Percentiles rank a stretch among this genome's conserved stretches.
Conservation (phyloP, 2,888 invertebrate species). For the Gryllus longicercus region DNA sequence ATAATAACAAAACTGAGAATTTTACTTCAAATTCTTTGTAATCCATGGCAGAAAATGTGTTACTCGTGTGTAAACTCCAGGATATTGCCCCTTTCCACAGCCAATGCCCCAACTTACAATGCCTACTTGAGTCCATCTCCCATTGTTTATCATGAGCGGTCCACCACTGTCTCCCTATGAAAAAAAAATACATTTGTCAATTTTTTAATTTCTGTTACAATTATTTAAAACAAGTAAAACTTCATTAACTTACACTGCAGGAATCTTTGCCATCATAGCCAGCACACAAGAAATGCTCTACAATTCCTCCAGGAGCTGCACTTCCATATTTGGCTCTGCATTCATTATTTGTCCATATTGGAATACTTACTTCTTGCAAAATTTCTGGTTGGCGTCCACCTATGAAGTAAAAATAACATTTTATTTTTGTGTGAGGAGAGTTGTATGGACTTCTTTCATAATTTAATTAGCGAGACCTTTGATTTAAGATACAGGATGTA, state of each 20-base stretch:
- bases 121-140: conserved; percentile 78
- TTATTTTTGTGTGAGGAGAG: not conserved
- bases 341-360: conserved; percentile 75
- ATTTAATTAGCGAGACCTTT: not conserved
- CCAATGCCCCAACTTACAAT: conserved; percentile 91
- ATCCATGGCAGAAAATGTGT: conserved; percentile 83
- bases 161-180: conserved; percentile 84
- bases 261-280: conserved; percentile 81
- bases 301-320: conserved; percentile 86
- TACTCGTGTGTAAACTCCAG: conserved; percentile 84
- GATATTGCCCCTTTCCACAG: conserved; percentile 87
- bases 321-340: conserved; percentile 76
- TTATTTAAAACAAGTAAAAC: too few species aligned
- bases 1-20: too few species aligned
- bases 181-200: not conserved
- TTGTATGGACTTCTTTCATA: not conserved
- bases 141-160: conserved; percentile 75
- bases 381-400: conserved; percentile 78
- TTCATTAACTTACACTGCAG: conserved; percentile 72
- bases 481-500: not conserved
- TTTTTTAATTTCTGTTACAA: not conserved
- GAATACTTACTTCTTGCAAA: conserved; percentile 78
- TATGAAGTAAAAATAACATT: conserved; percentile 43
- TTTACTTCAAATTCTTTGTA: conserved; percentile 71
- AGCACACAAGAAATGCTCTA: conserved; percentile 84